These are phyloP conservation scores for Podarcis raffonei DNA, from an alignment of 2,113 vertebrate genomes.

Conservation along the genomic window DNA sequence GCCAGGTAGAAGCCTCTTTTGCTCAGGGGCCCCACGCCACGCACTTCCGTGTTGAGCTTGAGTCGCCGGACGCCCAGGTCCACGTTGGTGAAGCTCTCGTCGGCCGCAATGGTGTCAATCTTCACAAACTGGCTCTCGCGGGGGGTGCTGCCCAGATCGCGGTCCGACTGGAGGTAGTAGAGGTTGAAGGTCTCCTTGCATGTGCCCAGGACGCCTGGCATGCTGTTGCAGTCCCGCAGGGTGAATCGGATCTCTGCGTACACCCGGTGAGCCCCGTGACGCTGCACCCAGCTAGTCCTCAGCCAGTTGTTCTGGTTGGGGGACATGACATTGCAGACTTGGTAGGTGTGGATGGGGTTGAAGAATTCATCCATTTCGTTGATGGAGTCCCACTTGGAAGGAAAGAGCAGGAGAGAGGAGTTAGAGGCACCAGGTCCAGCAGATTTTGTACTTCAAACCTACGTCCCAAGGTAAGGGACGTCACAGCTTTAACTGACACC, in stretches of 20 bases:
- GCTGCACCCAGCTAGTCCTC: slow-evolving; percentile 89
- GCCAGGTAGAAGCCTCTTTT: slow-evolving; percentile 94
- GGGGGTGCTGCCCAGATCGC: slow-evolving; percentile 85
- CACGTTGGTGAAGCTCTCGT: slow-evolving; percentile 95
- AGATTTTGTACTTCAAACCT: no score
- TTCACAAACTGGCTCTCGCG: slow-evolving; percentile 93
- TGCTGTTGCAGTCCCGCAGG: slow-evolving; percentile 95
- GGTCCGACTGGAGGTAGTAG: slow-evolving; percentile 92
- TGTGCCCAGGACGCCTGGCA: slow-evolving; percentile 93
- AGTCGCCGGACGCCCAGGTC: slow-evolving; percentile 93
- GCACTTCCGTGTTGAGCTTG: slow-evolving; percentile 94
- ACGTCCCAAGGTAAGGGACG: no score
- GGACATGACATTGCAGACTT: slow-evolving; percentile 97
- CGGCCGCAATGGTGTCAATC: slow-evolving; percentile 95
- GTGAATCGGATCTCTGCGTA: slow-evolving; percentile 97
- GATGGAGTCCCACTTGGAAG: slow-evolving; percentile 92
- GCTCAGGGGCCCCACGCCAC: slow-evolving; percentile 88
- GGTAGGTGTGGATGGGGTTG: slow-evolving; percentile 95
- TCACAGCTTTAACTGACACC: no score
- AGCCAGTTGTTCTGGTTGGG: slow-evolving; percentile 99
- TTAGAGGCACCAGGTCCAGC: background rate
- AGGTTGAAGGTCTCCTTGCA: slow-evolving; percentile 99
- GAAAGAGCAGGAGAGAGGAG: slow-evolving; percentile 40
- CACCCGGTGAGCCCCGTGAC: slow-evolving; percentile 87
- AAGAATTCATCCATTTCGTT: slow-evolving; percentile 97